Evolutionary conservation across 1,140 invertebrate genomes (phyloP), one percentile per base, ranked within the genome.

Genomic region (Rhopalosiphum maidis): DNA sequence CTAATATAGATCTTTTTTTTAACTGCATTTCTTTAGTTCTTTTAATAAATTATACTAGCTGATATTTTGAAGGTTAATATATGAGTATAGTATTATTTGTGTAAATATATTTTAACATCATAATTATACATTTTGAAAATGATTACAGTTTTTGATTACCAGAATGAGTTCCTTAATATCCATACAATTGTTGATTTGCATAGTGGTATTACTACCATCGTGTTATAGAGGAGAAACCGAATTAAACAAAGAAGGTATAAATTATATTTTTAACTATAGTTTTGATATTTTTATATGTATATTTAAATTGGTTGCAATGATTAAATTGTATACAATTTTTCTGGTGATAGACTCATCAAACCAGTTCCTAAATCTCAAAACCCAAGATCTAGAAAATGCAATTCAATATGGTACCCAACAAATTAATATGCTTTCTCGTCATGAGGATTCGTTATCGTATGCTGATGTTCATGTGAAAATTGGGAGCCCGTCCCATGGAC

Each of bases 401-500:
- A 55, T 93, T 54, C 91, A 86, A 89, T 90, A 93, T 82, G 86
- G 86, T 6, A 54, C 82, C 46, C 51, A 48, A 43, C 93, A 89
- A 89, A 90, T 89, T 35, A 51, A 83, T 35, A 86, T 93, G 82
- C 91, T 93, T 55, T 35, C 82, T 43, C 93, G 94, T 23, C 92
- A 93, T n/a, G 97, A 97, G 94, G 94, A 95, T 6, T 97, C 96
- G 94, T 95, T 97, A 48, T 95, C 95, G 37, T 95, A 94, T 60
- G 95, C 96, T 48, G 96, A 96, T 82, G 95, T 97, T 8, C 94
- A 95, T 23, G 95, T 97, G 1, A 94, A 95, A 88, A 94, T 94
- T 41, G 96, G 96, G 23, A 96, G 96, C 25, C 96, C 96, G 23
- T 96, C 96, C n/a, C 96, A 96, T 90, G 96, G 96, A 15, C 95